These are phyloP conservation scores for Probosciger aterrimus DNA, from an alignment of 2,113 vertebrate species.

Conservation along the genomic window DNA sequence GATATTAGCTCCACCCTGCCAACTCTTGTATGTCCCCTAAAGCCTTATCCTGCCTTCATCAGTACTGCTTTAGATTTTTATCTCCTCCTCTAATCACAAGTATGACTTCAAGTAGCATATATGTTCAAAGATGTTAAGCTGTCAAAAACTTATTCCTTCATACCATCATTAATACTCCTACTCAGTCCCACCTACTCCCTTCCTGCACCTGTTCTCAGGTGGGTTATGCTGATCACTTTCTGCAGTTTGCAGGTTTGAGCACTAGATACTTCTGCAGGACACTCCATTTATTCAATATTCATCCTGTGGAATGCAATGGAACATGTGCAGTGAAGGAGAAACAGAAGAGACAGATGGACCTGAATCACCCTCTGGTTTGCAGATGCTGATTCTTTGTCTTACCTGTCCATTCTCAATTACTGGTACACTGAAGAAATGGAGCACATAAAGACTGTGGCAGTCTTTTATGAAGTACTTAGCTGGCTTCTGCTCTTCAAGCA, in stretches of 20 bases:
- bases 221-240: accelerated
- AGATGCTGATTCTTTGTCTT: not conserved
- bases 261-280: not conserved
- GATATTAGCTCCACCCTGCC: not conserved
- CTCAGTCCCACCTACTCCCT: not conserved
- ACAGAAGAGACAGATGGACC: not conserved
- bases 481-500: not conserved
- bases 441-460: not conserved
- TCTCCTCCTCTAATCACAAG: accelerated
- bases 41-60: not conserved
- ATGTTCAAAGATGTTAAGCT: accelerated
- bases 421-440: not conserved
- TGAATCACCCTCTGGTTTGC: not conserved
- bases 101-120: not conserved
- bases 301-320: not conserved
- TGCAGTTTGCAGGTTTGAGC: not conserved
- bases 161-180: not conserved
- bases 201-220: not conserved
- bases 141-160: not conserved
- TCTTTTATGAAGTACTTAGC: not conserved
- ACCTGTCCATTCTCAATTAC: not conserved
- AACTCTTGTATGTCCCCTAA: not conserved
- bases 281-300: not conserved
- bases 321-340: not conserved
- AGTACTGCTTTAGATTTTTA: not conserved